Percentiles rank a stretch among this genome's conserved stretches.
Conservation (phyloP, 2,113 vertebrate genomes). For the Pterophyllum scalare region DNA sequence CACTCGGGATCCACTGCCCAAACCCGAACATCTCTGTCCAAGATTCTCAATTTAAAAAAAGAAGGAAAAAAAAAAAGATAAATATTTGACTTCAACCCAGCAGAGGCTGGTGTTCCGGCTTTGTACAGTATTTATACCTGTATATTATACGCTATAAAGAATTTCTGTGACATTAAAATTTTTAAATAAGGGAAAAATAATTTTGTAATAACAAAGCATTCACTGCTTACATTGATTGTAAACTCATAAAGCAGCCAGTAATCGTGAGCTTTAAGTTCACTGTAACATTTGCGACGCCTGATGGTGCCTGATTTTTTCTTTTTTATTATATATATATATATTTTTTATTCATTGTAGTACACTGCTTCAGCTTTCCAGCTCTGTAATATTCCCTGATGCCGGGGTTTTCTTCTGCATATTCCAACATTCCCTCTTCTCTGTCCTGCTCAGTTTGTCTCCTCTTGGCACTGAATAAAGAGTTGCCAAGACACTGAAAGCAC, state of each 20-base stretch:
- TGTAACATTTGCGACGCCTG: conserved; percentile 48
- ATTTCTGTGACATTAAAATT: conserved; percentile 81
- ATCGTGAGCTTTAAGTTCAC: conserved; percentile 63
- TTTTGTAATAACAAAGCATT: conserved; percentile 72
- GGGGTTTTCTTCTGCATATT: conserved; percentile 29
- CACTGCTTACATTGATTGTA: conserved; percentile 80
- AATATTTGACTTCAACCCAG: conserved; percentile 84
- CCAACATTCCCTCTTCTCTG: conserved; percentile 76
- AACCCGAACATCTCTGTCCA: conserved; percentile 61
- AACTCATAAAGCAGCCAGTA: conserved; percentile 81
- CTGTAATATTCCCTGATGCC: conserved; percentile 52
- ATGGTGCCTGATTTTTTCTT: conserved; percentile 34
- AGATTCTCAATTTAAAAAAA: conserved; percentile 54
- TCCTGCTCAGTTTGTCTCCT: conserved; percentile 49
- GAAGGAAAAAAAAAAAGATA: conserved; percentile 66
- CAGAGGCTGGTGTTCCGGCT: conserved; percentile 80
- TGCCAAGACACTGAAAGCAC: conserved; percentile 68
- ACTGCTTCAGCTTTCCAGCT: conserved; percentile 45
- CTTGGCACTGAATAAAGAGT: conserved; percentile 42
- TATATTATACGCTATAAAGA: conserved; percentile 82
- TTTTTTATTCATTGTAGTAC: conserved; percentile 16
- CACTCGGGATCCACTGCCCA: conserved; percentile 55
- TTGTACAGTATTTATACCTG: conserved; percentile 83
- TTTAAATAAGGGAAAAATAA: conserved; percentile 79
- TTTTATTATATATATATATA: neutral